Base-by-base conservation (phyloP, 2,888 invertebrate genomes). In the Eupithecia subfuscata region DNA sequence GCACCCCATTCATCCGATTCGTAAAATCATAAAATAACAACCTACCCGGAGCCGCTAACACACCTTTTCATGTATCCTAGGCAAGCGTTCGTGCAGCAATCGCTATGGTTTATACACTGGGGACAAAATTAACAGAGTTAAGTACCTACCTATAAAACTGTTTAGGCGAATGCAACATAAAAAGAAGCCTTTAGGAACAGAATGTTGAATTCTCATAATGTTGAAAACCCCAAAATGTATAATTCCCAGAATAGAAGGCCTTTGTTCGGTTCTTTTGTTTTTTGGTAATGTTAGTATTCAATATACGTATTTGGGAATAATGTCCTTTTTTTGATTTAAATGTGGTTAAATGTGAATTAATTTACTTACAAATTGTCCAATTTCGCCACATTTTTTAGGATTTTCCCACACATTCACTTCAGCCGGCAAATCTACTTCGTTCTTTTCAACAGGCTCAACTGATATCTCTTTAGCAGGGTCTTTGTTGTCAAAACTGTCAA, bases 1-100 rank as follows among this genome's bases (percentile, higher is more conserved):
- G 71, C 97, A 97, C 88, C 97, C 97, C 7, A 96, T 97, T 79
- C 97, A 97, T 91, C 97, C 97, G 2, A 92, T 96, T 40, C 95
- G 96, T 74, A 96, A 96, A 92, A 81, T 88, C 63, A 88, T 88
- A 73, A 89, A 88, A 78, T 88, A 86, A 83, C 70, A 12, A 43
- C 73, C 25, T 72, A 70, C 52, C 52, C 52, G 52, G n/a, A 48
- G 30, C 84, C 82, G 4, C 89, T 87, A 43, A 92, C 92, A 76
- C 92, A 93, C 82, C 83, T 86, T 83, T 85, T 90, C 88, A 88
- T 76, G 79, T 86, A 93, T 25, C 90, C 90, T 48, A 90, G 81
- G 70, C 93, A 93, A 0, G 90, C 78, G 65, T 87, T 84, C 2
- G 87, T 80, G 76, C 93, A 93, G 85, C 93, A 93, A 63, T 93